Conservation (phyloP, 2,888 invertebrate genomes). For the Alsophila aescularia region DNA sequence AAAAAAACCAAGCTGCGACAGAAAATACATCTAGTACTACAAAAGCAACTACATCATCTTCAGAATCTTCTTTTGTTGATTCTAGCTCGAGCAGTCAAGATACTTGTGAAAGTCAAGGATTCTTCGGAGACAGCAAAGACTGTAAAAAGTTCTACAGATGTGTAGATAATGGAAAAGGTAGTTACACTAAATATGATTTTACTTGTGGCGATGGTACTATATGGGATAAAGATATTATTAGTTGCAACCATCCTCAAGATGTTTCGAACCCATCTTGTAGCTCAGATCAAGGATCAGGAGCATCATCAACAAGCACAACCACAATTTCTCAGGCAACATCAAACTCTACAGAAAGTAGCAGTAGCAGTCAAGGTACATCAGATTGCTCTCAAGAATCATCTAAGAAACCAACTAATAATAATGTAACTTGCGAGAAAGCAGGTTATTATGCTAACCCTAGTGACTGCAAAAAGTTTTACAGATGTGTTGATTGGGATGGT, state of each 20-base stretch:
- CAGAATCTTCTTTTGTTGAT: constrained; percentile 39
- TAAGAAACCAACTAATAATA: constrained; percentile 52
- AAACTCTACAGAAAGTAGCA: constrained; percentile 44
- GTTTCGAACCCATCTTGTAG: constrained; percentile 67
- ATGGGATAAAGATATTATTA: constrained; percentile 86
- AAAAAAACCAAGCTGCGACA: constrained; percentile 49
- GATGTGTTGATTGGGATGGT: constrained; percentile 86
- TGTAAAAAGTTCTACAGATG: constrained; percentile 89
- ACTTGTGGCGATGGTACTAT: constrained; percentile 87
- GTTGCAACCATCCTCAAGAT: constrained; percentile 76
- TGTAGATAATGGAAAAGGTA: constrained; percentile 85
- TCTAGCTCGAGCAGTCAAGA: constrained; percentile 45
- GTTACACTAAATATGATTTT: constrained; percentile 85
- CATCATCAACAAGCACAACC: constrained; percentile 34
- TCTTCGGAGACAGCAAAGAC: constrained; percentile 83
- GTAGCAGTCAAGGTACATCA: constrained; percentile 44
- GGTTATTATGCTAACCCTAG: constrained; percentile 86
- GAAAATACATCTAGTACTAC: constrained; percentile 38
- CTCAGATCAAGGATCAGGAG: constrained; percentile 34
- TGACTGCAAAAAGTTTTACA: constrained; percentile 87
- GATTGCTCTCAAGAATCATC: constrained; percentile 55
- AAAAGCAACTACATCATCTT: constrained; percentile 33
- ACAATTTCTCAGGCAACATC: constrained; percentile 36
- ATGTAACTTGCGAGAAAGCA: constrained; percentile 79
- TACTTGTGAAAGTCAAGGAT: constrained; percentile 84